These are phyloP conservation scores for Malurus cyaneus DNA, from an alignment of 2,113 vertebrate genomes.

Conservation along the genomic window DNA sequence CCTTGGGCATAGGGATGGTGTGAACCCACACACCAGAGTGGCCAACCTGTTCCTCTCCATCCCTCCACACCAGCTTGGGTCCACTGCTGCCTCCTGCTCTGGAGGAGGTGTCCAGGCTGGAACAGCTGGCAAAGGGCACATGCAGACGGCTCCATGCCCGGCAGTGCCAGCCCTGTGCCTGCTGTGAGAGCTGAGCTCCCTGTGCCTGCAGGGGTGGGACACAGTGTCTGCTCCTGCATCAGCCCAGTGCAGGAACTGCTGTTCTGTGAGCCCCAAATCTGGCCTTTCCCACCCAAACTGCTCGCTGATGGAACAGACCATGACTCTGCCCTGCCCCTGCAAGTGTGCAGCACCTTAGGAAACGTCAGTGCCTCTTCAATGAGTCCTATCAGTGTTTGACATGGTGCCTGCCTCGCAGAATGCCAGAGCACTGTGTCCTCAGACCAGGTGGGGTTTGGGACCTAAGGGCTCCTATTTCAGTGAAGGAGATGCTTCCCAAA, in stretches of 20 bases:
- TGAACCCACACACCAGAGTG: not conserved
- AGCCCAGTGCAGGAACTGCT: not conserved
- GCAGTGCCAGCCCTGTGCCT: not conserved
- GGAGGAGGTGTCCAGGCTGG: not conserved
- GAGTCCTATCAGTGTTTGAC: not conserved
- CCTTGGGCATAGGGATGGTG: not conserved
- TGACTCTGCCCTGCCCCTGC: not conserved
- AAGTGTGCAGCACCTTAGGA: not conserved
- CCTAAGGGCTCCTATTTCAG: not conserved
- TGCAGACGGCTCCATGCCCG: fast-evolving
- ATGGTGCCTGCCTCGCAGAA: not conserved
- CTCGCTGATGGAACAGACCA: not conserved
- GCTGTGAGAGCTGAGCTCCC: not conserved
- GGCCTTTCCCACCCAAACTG: not conserved
- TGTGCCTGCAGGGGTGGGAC: not conserved
- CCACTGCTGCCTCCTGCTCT: not conserved
- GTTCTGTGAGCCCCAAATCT: not conserved
- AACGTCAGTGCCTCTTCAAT: not conserved
- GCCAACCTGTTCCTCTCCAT: not conserved
- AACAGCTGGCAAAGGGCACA: not conserved
- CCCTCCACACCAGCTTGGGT: not conserved
- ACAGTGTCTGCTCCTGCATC: fast-evolving
- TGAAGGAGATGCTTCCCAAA: not conserved
- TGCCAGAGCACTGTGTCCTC: not conserved
- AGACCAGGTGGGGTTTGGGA: not conserved